Percentiles rank a stretch among this genome's conserved stretches.
These are phyloP conservation scores for Rhinella marina DNA, from an alignment of 2,797 vertebrate genomes.

Conservation along the genomic window DNA sequence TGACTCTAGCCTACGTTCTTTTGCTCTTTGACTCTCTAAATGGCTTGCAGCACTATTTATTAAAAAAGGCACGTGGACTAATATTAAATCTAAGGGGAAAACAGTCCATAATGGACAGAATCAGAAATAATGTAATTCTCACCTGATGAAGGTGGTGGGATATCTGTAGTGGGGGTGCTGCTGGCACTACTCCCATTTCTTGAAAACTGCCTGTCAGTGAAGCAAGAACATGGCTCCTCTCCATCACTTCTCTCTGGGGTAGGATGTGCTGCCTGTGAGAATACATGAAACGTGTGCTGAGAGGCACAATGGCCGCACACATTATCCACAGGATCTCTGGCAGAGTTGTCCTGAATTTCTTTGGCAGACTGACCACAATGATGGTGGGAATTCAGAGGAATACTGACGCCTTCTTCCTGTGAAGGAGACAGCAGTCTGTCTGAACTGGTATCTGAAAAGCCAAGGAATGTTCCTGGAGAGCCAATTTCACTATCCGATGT, in stretches of 20 bases:
- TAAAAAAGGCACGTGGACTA: background rate
- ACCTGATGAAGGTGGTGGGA: slow-evolving; percentile 86
- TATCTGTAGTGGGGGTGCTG: slow-evolving; percentile 78
- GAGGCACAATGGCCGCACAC: slow-evolving; percentile 63
- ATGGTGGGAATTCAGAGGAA: slow-evolving; percentile 30
- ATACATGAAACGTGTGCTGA: slow-evolving; percentile 74
- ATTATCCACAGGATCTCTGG: slow-evolving; percentile 41
- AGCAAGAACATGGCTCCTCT: slow-evolving; percentile 69
- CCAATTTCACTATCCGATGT: slow-evolving; percentile 63
- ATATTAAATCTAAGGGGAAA: background rate
- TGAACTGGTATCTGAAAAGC: slow-evolving; percentile 63
- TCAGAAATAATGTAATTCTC: slow-evolving; percentile 56
- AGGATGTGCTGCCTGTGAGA: slow-evolving; percentile 69
- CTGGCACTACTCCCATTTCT: slow-evolving; percentile 73
- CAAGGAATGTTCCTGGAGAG: slow-evolving; percentile 21
- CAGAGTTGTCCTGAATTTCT: slow-evolving; percentile 59
- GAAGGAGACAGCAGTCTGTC: slow-evolving; percentile 65
- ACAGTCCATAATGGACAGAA: background rate
- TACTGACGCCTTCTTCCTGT: slow-evolving; percentile 61
- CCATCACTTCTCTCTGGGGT: slow-evolving; percentile 58
- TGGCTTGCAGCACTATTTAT: background rate
- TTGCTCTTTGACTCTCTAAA: too few relatives aligned
- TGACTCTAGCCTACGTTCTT: too few relatives aligned
- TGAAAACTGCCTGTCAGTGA: slow-evolving; percentile 71
- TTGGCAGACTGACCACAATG: slow-evolving; percentile 64